Evolutionary conservation across 2,113 vertebrate species (phyloP).

Genomic region (Trogon melanurus): DNA sequence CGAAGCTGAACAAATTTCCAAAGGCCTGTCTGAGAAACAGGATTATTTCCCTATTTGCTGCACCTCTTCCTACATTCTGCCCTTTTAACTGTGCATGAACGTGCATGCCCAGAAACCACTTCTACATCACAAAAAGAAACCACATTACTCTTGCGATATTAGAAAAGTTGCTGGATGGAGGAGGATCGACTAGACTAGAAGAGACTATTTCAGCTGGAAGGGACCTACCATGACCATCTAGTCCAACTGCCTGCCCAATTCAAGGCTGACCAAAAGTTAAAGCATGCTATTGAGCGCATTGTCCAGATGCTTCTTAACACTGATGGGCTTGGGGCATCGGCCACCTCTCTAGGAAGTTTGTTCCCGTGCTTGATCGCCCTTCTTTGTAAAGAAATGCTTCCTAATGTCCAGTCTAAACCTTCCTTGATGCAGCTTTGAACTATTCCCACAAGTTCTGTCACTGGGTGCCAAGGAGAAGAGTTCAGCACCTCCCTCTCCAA

Average conservation of each 20-base stretch:
- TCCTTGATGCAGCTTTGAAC: too few relatives aligned
- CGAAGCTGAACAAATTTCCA: slow-evolving; percentile 29
- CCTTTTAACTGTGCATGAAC: neutral
- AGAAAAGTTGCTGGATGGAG: neutral
- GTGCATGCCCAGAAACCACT: neutral
- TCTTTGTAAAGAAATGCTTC: too few relatives aligned
- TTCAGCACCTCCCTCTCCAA: too few relatives aligned
- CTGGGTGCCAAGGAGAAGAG: too few relatives aligned
- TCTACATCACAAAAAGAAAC: neutral
- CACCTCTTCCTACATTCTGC: neutral
- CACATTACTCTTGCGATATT: neutral
- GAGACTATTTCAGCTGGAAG: neutral
- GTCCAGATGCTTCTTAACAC: neutral
- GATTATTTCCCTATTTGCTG: neutral
- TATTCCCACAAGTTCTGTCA: too few relatives aligned
- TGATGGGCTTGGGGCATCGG: neutral
- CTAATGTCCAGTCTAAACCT: too few relatives aligned
- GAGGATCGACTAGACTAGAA: neutral
- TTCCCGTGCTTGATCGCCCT: neutral
- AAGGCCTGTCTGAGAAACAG: neutral
- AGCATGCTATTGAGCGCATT: neutral
- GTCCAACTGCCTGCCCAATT: neutral
- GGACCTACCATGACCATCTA: neutral
- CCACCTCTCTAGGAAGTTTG: neutral
- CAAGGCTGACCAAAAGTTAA: neutral